A percentile compares a stretch with the other conserved stretches of the same genome.
Conservation (phyloP, 2,888 invertebrate species). For the Dromius quadrimaculatus region DNA sequence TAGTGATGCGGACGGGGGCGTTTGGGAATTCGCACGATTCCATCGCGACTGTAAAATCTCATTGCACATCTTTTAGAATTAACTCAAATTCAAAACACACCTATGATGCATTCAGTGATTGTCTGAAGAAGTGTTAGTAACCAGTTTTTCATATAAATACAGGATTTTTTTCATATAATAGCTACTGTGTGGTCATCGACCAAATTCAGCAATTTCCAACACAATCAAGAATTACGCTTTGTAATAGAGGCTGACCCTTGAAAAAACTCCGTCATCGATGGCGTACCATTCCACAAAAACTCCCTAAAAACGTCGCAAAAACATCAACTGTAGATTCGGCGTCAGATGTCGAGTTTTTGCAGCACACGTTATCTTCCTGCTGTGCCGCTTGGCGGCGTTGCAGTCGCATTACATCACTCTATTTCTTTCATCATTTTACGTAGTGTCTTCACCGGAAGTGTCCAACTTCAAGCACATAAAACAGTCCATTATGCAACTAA, state of each 20-base stretch:
- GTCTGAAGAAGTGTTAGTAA: too few species aligned
- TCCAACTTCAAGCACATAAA: too few species aligned
- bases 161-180: too few species aligned
- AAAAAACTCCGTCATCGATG: conserved; percentile 45
- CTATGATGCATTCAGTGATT: too few species aligned
- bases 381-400: conserved; percentile 36
- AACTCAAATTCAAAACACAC: too few species aligned
- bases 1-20: not conserved
- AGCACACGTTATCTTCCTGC: conserved; percentile 14
- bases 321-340: conserved; percentile 48
- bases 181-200: too few species aligned
- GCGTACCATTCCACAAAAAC: conserved; percentile 32
- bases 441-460: too few species aligned
- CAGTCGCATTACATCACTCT: conserved; percentile 36
- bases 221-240: conserved; percentile 46
- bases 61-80: too few species aligned
- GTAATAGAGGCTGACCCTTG: conserved; percentile 36
- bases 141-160: too few species aligned
- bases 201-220: conserved; percentile 4
- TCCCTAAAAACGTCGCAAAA: conserved; percentile 40
- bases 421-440: conserved; percentile 40
- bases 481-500: too few species aligned
- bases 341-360: conserved; percentile 50
- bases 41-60: conserved; percentile 5
- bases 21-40: conserved; percentile 29